phyloP scores from a whole-genome alignment of 2,113 vertebrate species.

The Gymnorhina tibicen region DNA sequence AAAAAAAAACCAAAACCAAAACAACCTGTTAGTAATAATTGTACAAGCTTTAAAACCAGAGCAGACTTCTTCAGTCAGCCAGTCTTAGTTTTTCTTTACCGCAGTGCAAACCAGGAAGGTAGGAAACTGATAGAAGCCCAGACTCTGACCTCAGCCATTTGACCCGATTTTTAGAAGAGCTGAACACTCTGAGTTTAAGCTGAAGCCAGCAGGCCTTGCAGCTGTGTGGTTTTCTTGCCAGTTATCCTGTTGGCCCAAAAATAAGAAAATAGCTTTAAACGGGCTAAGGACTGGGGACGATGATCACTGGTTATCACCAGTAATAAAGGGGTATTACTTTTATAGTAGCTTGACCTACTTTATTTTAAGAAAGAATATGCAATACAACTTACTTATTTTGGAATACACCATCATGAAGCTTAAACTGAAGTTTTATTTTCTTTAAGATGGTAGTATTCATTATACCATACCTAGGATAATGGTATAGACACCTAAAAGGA shows the following conservation, averaged over 20 bases:
- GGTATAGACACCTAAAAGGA: not conserved
- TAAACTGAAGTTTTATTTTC: not conserved
- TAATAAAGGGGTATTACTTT: not conserved
- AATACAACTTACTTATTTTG: not conserved
- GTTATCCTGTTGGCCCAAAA: not conserved
- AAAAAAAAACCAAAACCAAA: not conserved
- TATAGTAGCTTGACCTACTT: not conserved
- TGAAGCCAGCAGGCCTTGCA: not conserved
- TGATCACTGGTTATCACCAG: not conserved
- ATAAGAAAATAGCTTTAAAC: not conserved
- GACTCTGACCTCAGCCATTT: slow-evolving; percentile 1
- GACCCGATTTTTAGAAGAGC: not conserved
- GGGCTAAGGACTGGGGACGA: not conserved
- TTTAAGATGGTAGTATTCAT: not conserved
- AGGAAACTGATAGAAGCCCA: not conserved
- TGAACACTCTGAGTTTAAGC: not conserved
- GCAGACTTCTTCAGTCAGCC: not conserved
- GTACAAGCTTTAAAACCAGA: not conserved
- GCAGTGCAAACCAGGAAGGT: not conserved
- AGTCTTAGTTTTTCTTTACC: not conserved
- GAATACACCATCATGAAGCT: not conserved
- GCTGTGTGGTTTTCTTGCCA: slow-evolving; percentile 16
- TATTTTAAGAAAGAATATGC: not conserved
- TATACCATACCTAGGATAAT: not conserved
- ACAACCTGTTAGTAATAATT: not conserved